These are phyloP conservation scores for Tigriopus japonicus DNA, from an alignment of 1,140 invertebrate species.

Conservation along the genomic window DNA sequence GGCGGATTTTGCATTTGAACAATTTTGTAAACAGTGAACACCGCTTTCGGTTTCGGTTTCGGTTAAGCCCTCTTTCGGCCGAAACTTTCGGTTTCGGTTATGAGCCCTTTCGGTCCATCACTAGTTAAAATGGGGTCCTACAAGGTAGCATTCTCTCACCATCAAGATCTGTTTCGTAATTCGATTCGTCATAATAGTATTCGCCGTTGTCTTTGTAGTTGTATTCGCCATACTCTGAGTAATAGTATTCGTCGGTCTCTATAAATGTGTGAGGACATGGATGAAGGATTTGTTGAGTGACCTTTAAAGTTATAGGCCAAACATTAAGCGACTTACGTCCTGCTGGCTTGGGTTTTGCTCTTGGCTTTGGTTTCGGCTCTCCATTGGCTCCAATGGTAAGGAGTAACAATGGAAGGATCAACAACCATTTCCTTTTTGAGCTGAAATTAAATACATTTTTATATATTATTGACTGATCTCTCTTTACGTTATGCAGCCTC, in stretches of 20 bases:
- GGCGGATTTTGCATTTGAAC: no score
- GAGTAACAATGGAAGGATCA: neutral
- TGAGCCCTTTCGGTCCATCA: no score
- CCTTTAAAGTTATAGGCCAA: neutral
- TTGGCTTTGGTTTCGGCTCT: neutral
- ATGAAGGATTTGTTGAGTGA: neutral
- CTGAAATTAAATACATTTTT: no score
- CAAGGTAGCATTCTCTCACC: neutral
- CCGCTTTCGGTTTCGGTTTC: no score
- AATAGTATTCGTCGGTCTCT: slow-evolving; percentile 9
- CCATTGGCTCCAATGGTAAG: neutral
- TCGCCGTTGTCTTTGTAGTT: neutral
- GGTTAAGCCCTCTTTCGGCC: no score
- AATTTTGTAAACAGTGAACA: no score
- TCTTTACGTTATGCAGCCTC: no score
- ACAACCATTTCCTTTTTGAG: no score
- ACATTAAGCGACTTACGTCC: neutral
- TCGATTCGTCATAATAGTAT: neutral
- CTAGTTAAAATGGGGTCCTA: no score
- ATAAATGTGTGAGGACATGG: neutral
- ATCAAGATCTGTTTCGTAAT: neutral
- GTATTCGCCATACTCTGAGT: slow-evolving; percentile 10
- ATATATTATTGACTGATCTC: no score
- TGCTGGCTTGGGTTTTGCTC: neutral
- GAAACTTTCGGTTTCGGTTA: no score